These are phyloP conservation scores for Drosophila persimilis DNA, from an alignment of 1,140 invertebrate species.

Conservation along the genomic window DNA sequence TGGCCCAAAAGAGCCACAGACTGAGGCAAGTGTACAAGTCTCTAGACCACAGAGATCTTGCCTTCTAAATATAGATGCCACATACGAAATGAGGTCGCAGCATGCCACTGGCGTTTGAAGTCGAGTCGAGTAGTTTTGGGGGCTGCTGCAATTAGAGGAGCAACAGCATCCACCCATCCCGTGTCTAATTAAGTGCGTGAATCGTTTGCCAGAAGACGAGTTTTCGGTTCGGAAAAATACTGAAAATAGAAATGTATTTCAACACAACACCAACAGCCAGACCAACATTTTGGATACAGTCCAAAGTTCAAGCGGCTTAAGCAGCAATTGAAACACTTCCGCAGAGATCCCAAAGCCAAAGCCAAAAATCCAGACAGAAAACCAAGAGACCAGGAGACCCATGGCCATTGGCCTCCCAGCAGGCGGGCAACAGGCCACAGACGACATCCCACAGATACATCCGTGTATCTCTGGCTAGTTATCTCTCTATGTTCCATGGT, in stretches of 20 bases:
- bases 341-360: constrained; percentile 38
- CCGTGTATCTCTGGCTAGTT: neutral
- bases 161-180: constrained; percentile 37
- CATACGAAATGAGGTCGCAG: constrained; percentile 53
- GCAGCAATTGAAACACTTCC: constrained; percentile 63
- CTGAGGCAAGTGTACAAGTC: constrained; percentile 23
- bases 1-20: constrained; percentile 24
- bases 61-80: constrained; percentile 46
- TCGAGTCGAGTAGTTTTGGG: constrained; percentile 21
- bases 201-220: constrained; percentile 52
- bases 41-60: constrained; percentile 22
- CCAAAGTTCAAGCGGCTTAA: constrained; percentile 52
- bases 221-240: neutral
- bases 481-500: too few species aligned
- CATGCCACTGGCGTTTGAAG: constrained; percentile 44
- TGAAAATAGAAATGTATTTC: constrained; percentile 71
- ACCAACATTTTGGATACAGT: constrained; percentile 35
- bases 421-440: constrained; percentile 30
- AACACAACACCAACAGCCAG: constrained; percentile 39
- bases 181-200: constrained; percentile 74
- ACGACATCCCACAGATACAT: neutral
- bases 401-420: constrained; percentile 43
- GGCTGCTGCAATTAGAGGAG: constrained; percentile 62
- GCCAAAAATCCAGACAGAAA: constrained; percentile 19
- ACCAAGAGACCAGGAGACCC: constrained; percentile 20